A percentile compares a stretch with the other conserved stretches of the same genome.
Evolutionary conservation across 1,140 invertebrate species (phyloP).

Genomic region (Euura lappo): DNA sequence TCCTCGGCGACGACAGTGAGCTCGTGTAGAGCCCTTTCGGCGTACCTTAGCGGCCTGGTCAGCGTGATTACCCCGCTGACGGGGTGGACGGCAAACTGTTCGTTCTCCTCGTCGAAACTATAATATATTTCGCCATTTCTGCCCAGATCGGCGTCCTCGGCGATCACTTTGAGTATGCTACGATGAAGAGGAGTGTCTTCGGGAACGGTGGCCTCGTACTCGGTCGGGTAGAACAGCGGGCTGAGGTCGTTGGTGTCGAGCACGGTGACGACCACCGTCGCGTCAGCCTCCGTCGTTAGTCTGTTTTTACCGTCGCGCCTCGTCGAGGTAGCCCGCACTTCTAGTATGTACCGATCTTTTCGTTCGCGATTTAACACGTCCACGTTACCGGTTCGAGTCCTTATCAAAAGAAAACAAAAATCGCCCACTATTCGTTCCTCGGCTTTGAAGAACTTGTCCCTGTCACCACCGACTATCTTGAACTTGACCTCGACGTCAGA

Average conservation of each 20-base stretch:
- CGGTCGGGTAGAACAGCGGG: conserved; percentile 87
- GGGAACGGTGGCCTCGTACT: conserved; percentile 85
- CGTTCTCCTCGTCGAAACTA: conserved; percentile 82
- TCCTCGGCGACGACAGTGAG: conserved; percentile 84
- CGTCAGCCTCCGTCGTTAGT: conserved; percentile 63
- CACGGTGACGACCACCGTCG: conserved; percentile 80
- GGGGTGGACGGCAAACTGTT: conserved; percentile 90
- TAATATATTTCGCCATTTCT: conserved; percentile 97
- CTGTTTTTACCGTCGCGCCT: conserved; percentile 66
- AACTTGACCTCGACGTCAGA: conserved; percentile 73
- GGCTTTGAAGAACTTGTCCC: conserved; percentile 90
- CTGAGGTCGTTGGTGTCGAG: conserved; percentile 91
- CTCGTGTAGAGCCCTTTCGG: conserved; percentile 73
- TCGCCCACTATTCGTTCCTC: conserved; percentile 87
- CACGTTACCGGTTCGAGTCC: conserved; percentile 83
- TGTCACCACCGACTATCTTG: conserved; percentile 84
- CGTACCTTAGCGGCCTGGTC: conserved; percentile 76
- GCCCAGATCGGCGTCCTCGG: conserved; percentile 93
- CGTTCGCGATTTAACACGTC: conserved; percentile 91
- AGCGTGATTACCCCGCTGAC: conserved; percentile 88
- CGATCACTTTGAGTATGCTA: conserved; percentile 77
- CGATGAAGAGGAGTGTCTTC: conserved; percentile 88
- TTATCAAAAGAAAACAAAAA: conserved; percentile 89
- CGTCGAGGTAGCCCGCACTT: conserved; percentile 76
- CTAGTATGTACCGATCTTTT: conserved; percentile 81